Evolutionary conservation across 2,888 invertebrate species (phyloP), one percentile per base, ranked within the genome.

Genomic region (Sisyra nigra): DNA sequence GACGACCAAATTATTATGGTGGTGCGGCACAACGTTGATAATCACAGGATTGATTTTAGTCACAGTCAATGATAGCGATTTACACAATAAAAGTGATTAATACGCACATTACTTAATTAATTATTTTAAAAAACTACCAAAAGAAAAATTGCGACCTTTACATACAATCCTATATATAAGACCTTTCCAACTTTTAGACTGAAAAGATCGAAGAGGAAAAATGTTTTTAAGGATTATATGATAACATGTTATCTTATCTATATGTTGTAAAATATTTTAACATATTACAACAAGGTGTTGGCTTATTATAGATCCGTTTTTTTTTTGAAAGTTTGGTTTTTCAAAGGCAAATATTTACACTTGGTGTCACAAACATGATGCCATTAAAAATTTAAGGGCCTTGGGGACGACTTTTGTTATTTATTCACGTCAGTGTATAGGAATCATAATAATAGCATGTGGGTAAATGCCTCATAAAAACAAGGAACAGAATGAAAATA

Each of bases 11-110:
- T 40, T 75, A 5, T 56, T 69, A 30, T 86, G 86, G 76, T 80
- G 81, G 74, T 51, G 68, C 8, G 87, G 88, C 1, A 76, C 80
- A 4, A 55, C 68, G 13, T 62, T 83, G 10, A 80, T 88, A 45
- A 58, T 85, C 6, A 53, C 70, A 31, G 88, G 88, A 6, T 62
- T 88, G 17, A 59, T 76, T 17, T 63, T 85, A 44, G 71, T 86
- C n/a, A 6, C 19, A 31, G n/a, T n/a, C 15, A 15, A 30, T 2
- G 19, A 19, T 38, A n/a, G n/a, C n/a, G n/a, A n/a, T n/a, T n/a
- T n/a, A n/a, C 18, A 18, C 3, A 34, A 34, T 14, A 34, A 34
- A 34, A 34, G 2, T 34, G n/a, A 14, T 17, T 11, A 38, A 15
- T 18, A 14, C 6, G 3, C 7, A 34, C 8, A 34, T 10, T 31